Evolutionary conservation across 2,888 invertebrate species (phyloP), one percentile per base, ranked within the genome.

Genomic region (Pristionchus japonicus): DNA sequence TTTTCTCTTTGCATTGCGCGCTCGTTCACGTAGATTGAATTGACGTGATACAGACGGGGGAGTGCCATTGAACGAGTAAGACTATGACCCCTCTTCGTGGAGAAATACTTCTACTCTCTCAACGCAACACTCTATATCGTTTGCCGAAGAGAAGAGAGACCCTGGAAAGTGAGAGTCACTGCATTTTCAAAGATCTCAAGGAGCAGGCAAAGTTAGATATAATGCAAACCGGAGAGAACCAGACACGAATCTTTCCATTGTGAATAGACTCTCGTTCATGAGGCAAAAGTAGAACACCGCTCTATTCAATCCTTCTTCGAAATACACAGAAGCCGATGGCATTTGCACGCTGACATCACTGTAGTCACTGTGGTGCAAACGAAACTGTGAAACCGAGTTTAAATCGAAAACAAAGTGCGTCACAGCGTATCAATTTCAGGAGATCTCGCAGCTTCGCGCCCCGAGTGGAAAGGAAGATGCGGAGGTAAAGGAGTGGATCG

Each of bases 361-460:
- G 17, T 17, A 23, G 6, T 67, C 77, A 77, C 40, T 4, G 37
- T 4, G 43, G 43, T n/a, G 11, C 40, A 77, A 77, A 77, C 77
- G 43, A 77, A 43, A 40, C 43, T 9, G 13, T 6, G 43, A n/a
- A 17, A 77, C 9, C 11, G 27, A 70, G 43, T 15, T 77, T 9
- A 40, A 3, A 20, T 20, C 7, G 15, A 47, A 47, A 40, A 77
- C 23, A 77, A 77, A n/a, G 31, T 43, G 27, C 40, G 77, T 43
- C 77, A 77, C 77, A 40, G 20, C 15, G 37, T 77, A 77, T 77
- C 40, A 40, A 77, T 77, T 77, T 77, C 77, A 77, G 77, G 43
- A 43, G 11, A 77, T 77, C 77, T n/a, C 77, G 27, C 37, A 77
- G 77, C 43, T 77, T 47, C 77, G 77, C n/a, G 34, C 27, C 9